Percentiles rank a stretch among this genome's conserved stretches.
These are phyloP conservation scores for Drosophila watanabei DNA, from an alignment of 1,140 invertebrate genomes.

Conservation along the genomic window DNA sequence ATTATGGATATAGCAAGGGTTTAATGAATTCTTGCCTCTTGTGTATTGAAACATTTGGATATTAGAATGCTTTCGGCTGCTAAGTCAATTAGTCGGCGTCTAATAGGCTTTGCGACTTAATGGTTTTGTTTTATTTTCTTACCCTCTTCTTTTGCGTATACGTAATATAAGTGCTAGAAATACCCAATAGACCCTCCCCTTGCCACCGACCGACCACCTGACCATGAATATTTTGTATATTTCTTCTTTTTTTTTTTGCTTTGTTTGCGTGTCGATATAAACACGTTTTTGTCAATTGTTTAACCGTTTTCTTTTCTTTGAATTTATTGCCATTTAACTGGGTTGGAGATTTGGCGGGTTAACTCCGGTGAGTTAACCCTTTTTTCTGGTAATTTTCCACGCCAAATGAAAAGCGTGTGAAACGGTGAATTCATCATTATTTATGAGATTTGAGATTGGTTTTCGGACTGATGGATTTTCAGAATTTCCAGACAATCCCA, in stretches of 20 bases:
- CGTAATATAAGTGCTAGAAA: constrained; percentile 47
- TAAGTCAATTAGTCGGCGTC: constrained; percentile 46
- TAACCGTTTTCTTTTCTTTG: constrained; percentile 35
- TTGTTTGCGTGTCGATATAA: constrained; percentile 44
- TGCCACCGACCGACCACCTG: constrained; percentile 7
- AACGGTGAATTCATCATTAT: constrained; percentile 4
- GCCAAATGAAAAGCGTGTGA: constrained; percentile 45
- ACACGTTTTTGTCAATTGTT: constrained; percentile 52
- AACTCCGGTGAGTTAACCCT: constrained; percentile 19
- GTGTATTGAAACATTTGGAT: constrained; percentile 7
- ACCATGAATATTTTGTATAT: constrained; percentile 53
- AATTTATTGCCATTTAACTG: constrained; percentile 41
- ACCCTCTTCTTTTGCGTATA: constrained; percentile 30
- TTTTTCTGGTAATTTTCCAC: constrained; percentile 34
- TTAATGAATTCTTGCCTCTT: not conserved
- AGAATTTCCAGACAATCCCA: constrained; percentile 24
- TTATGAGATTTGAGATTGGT: constrained; percentile 23
- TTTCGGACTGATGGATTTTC: constrained; percentile 2
- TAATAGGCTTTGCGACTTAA: constrained; percentile 43
- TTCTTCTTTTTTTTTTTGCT: constrained; percentile 2
- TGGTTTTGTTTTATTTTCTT: constrained; percentile 14
- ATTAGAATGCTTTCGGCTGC: constrained; percentile 13
- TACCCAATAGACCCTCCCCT: constrained; percentile 1
- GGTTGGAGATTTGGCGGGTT: constrained; percentile 37
- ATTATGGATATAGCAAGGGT: not conserved